Conservation (phyloP, 64 coral and sea anemone genomes). For the Montipora cactus region DNA sequence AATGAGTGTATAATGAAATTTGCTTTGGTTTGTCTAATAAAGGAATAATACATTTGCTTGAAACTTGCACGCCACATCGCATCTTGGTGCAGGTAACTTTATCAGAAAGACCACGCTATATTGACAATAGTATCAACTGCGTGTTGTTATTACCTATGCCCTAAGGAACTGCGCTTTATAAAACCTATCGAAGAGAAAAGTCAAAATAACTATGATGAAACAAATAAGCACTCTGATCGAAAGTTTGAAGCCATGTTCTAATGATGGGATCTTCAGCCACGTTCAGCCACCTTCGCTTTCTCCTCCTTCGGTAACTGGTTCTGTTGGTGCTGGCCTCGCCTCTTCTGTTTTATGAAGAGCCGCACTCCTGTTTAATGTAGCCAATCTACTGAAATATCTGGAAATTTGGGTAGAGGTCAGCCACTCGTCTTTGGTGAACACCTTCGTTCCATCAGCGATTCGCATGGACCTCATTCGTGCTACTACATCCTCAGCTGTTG, state of each 20-base stretch:
- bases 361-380: background rate
- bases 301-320: background rate
- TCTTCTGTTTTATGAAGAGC: background rate
- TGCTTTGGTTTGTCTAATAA: background rate
- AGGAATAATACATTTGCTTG: background rate
- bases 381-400: slow-evolving; percentile 4
- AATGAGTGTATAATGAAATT: background rate
- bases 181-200: background rate
- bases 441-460: background rate
- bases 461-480: background rate
- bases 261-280: slow-evolving; percentile 3
- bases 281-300: background rate
- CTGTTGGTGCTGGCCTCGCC: background rate
- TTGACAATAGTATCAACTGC: background rate
- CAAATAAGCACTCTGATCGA: background rate
- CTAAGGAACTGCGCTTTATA: background rate
- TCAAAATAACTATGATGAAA: background rate
- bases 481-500: background rate
- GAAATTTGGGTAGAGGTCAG: slow-evolving; percentile 12
- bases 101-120: slow-evolving; percentile 1
- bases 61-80: slow-evolving; percentile 8
- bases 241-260: slow-evolving; percentile 4
- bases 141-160: background rate
- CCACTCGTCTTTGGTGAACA: slow-evolving; percentile 9
- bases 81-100: background rate